Evolutionary conservation across 1,140 invertebrate species (phyloP), one percentile per base, ranked within the genome.

Genomic region (Dermatophagoides farinae): DNA sequence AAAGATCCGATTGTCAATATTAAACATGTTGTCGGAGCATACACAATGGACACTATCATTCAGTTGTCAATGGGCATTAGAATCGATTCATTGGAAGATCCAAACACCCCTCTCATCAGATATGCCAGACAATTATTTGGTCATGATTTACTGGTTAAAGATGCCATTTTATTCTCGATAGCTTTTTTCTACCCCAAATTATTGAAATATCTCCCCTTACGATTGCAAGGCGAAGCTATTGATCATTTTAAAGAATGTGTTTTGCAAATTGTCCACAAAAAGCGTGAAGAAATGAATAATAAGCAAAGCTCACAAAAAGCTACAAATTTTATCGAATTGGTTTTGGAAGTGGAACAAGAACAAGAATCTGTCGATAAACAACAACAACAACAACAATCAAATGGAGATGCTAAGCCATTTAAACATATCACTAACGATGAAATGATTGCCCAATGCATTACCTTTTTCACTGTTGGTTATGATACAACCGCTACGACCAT

Each of bases 391-490:
- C 41, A 43, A 43, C n/a, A 16, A 18, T 4, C 1, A 11, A 43
- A 43, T 43, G 12, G 12, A 43, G 11, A 43, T 43, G 41, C 12
- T 16, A 31, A 31, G 8, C 31, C 31, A 18, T 43, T 43, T 14
- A 43, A 43, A 43, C 12, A 55, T 14, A 38, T 55, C 6, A 55
- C 53, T 6, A 55, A 6, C 39, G 53, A 55, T 44, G 79, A 80
- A 41, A 75, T 87, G 9, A 71, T 80, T 1, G 76, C 78, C 0
- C 80, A 84, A 64, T 76, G 77, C 0, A 70, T 79, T 1, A 43
- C 81, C 8, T 84, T 85, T 65, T 81, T 83, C 63, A 69, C 76
- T 1, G 82, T 77, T 61, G 81, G 80, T 1, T 83, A 78, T 64
- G 80, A 82, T 67, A 81, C 80, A 0, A 75, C 78, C 0, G 70